phyloP scores from a whole-genome alignment of 1,140 invertebrate genomes.

The Akabosia matsudoensis region DNA sequence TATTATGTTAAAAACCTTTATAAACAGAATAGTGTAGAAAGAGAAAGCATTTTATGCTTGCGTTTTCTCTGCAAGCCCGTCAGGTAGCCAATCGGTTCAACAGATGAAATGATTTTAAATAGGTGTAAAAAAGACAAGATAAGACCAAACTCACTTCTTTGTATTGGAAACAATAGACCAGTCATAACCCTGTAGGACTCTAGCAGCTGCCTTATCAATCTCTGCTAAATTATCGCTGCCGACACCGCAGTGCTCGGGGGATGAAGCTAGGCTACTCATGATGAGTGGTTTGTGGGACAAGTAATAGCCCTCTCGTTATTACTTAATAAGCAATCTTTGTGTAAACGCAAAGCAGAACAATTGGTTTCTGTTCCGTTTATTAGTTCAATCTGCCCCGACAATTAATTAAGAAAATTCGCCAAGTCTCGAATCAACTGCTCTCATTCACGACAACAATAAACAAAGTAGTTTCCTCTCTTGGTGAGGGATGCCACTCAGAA shows the following conservation, averaged over 20 bases:
- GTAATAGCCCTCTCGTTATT: not conserved
- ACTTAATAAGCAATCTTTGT: not conserved
- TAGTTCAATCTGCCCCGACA: constrained; percentile 13
- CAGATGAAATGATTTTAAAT: too few relatives aligned
- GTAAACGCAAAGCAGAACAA: not conserved
- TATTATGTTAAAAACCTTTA: not conserved
- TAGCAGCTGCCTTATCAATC: constrained; percentile 47
- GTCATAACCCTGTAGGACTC: constrained; percentile 46
- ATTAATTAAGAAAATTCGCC: constrained; percentile 26
- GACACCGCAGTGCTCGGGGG: constrained; percentile 4
- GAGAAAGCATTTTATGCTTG: too few relatives aligned
- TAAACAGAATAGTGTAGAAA: too few relatives aligned
- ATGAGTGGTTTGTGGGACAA: not conserved
- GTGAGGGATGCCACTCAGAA: not conserved
- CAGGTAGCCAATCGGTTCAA: too few relatives aligned
- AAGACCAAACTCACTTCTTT: constrained; percentile 43
- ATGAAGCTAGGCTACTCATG: constrained; percentile 28
- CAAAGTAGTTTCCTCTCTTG: constrained; percentile 1
- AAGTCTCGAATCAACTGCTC: not conserved
- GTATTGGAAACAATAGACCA: constrained; percentile 46
- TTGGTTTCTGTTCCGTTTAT: constrained; percentile 1
- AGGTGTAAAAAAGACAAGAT: too few relatives aligned
- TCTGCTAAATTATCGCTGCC: constrained; percentile 44
- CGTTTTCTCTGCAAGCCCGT: too few relatives aligned
- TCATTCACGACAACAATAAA: constrained; percentile 12